Base-by-base conservation (phyloP, 2,113 vertebrate genomes). In the Aegypius monachus region DNA sequence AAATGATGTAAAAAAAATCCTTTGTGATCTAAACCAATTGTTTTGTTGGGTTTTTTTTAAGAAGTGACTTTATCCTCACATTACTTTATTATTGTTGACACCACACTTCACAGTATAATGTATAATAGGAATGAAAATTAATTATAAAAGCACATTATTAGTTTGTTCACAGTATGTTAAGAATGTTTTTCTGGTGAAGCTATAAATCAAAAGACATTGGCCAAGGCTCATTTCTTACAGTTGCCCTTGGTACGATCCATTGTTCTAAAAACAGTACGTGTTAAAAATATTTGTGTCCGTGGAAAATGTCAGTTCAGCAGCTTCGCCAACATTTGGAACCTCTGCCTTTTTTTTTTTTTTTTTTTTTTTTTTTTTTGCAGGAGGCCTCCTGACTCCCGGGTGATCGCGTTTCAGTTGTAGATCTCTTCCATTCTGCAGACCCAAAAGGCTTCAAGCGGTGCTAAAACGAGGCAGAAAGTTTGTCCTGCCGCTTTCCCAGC, bases 251-350 rank as follows among this genome's bases (percentile, higher is more conserved):
- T 97, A 79, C 48, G 36, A 94, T 89, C 63, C 93, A 84, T 86
- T 96, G 86, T 98, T 97, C 79, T 95, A 97, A 97, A 97, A 96
- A 78, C 93, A 88, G 92, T 82, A 95, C 32, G 20, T 93, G 87
- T 97, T 94, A 85, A 96, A 97, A 85, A 81, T 86, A 88, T 87
- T 95, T 85, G 74, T 81, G 92, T 61, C 47, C 78, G 27, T 70
- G 82, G 62, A 97, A 97, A 95, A 93, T 94, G 93, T 79, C 82
- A 93, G 81, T 71, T 97, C 95, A 94, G 92, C 91, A 96, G 79
- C 81, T 93, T 26, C 21, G 32, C 73, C 75, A 95, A 55, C 72
- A 23, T 34, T 75, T 73, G 75, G 86, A 96, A 88, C 73, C 86
- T 74, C 42, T 58, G 26, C 8, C 2, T 32, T 34, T 61, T 67